These are phyloP conservation scores for Drosophila kuntzei DNA, from an alignment of 2,888 invertebrate genomes.

Conservation along the genomic window DNA sequence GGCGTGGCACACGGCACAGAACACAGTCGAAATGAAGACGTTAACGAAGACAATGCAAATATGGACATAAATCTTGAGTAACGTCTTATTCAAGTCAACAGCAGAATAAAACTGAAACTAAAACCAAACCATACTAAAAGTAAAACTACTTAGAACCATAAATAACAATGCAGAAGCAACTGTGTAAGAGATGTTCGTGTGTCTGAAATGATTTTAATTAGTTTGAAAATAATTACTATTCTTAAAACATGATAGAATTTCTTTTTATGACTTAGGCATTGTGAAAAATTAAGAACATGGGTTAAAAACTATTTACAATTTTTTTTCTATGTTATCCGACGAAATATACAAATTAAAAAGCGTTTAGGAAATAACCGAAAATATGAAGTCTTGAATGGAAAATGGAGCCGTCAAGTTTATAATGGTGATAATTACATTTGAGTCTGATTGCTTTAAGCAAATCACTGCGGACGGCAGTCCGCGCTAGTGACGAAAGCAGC, in stretches of 20 bases:
- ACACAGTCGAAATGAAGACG: conserved; percentile 49
- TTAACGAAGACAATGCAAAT: conserved; percentile 74
- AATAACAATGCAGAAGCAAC: conserved; percentile 13
- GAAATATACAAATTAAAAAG: too few relatives aligned
- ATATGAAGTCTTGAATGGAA: too few relatives aligned
- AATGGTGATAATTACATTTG: too few relatives aligned
- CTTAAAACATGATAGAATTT: not conserved
- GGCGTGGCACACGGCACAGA: conserved; percentile 42
- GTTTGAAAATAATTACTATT: too few relatives aligned
- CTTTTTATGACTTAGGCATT: not conserved
- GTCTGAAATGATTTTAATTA: not conserved
- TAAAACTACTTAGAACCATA: not conserved
- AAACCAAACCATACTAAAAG: conserved; percentile 3
- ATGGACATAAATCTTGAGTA: conserved; percentile 72
- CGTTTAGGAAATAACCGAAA: too few relatives aligned
- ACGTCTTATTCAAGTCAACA: conserved; percentile 62
- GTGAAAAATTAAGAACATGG: too few relatives aligned
- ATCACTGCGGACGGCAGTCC: too few relatives aligned
- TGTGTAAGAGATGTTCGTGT: not conserved
- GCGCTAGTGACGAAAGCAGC: too few relatives aligned
- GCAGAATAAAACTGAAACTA: conserved; percentile 37
- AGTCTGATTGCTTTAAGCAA: too few relatives aligned
- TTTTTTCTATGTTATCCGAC: too few relatives aligned
- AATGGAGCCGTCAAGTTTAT: too few relatives aligned
- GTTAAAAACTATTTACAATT: too few relatives aligned